These are phyloP conservation scores for Agelaius tricolor DNA, from an alignment of 2,113 vertebrate genomes.

Conservation along the genomic window DNA sequence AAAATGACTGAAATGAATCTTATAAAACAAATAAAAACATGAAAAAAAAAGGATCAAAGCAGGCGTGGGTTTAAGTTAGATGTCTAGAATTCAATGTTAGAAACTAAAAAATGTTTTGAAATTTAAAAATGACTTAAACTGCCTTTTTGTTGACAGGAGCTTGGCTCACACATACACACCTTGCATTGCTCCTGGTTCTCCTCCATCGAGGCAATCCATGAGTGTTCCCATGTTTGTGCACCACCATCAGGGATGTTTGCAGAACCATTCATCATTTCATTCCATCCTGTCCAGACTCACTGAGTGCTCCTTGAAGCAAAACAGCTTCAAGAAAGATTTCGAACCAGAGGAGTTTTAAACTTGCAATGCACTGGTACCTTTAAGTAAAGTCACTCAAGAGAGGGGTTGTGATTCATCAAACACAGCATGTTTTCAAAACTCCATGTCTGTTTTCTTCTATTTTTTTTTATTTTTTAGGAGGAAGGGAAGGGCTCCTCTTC, in stretches of 20 bases:
- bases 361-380: neutral
- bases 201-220: neutral
- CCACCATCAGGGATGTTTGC: neutral
- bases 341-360: slow-evolving; percentile 25
- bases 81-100: neutral
- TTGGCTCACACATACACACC: neutral
- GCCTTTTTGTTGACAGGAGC: neutral
- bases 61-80: neutral
- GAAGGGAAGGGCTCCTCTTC: neutral
- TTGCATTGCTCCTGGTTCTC: neutral
- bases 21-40: neutral
- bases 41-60: neutral
- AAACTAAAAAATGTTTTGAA: neutral
- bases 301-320: slow-evolving; percentile 11
- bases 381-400: neutral
- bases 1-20: rapidly evolving
- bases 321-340: neutral
- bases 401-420: neutral
- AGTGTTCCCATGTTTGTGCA: neutral
- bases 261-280: slow-evolving; percentile 41
- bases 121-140: neutral
- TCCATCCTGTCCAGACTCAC: neutral
- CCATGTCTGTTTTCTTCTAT: neutral
- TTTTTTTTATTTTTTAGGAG: neutral
- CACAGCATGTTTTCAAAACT: neutral